phyloP scores from a whole-genome alignment of 2,113 vertebrate species.

The Eulacestoma nigropectus region DNA sequence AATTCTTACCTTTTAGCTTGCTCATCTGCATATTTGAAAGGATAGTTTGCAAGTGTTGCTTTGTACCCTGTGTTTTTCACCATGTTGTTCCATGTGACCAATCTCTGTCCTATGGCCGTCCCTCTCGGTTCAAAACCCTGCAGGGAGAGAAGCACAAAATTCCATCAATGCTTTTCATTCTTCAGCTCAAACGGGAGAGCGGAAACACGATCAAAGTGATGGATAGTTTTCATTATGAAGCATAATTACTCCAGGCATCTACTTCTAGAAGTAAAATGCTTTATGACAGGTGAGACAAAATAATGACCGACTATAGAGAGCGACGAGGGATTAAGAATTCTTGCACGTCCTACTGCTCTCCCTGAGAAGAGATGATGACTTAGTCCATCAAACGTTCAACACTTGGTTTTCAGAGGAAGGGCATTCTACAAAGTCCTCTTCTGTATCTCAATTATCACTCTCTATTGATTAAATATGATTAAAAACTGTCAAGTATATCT shows the following conservation, averaged over 20 bases:
- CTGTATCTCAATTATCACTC: not conserved
- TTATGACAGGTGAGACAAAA: slow-evolving; percentile 31
- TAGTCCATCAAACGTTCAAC: not conserved
- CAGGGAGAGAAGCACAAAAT: slow-evolving; percentile 17
- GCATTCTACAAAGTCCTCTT: not conserved
- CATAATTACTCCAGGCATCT: not conserved
- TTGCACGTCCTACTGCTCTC: not conserved
- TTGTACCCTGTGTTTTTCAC: slow-evolving; percentile 98
- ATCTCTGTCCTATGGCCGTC: slow-evolving; percentile 92
- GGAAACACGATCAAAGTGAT: slow-evolving; percentile 19
- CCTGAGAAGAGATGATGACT: not conserved
- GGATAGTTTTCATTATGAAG: slow-evolving; percentile 28
- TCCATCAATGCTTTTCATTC: slow-evolving; percentile 21
- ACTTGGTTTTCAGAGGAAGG: not conserved
- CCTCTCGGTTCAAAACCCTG: slow-evolving; percentile 97
- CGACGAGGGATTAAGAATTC: not conserved
- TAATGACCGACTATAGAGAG: not conserved
- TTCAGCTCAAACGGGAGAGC: not conserved
- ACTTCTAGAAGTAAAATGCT: not conserved
- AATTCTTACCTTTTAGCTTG: slow-evolving; percentile 91
- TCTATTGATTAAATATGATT: not conserved
- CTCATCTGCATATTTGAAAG: slow-evolving; percentile 97
- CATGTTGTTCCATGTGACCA: slow-evolving; percentile 99
- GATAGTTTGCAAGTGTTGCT: slow-evolving; percentile 96
- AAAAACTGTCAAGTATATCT: not conserved